phyloP scores from a whole-genome alignment of 1,140 invertebrate genomes.

The Drosophila dunni region DNA sequence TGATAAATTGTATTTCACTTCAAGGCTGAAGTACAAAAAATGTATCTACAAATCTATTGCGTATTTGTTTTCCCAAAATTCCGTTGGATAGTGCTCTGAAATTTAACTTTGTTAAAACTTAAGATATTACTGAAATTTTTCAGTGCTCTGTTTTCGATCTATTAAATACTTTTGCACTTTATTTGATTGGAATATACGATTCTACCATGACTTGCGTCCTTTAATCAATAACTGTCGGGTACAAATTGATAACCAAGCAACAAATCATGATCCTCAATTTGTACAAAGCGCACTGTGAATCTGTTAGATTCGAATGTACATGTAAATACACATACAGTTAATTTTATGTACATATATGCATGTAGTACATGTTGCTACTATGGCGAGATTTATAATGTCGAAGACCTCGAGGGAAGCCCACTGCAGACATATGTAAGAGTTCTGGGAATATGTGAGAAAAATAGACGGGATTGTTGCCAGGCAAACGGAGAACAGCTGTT shows the following conservation, averaged over 20 bases:
- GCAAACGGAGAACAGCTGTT: conserved; percentile 42
- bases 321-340: no score
- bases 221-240: conserved; percentile 24
- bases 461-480: conserved; percentile 33
- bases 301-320: neutral
- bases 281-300: neutral
- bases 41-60: neutral
- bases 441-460: conserved; percentile 11
- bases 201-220: neutral
- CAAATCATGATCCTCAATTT: neutral
- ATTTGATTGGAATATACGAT: neutral
- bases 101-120: no score
- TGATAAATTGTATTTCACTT: neutral
- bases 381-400: conserved; percentile 13
- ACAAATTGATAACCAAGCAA: conserved; percentile 11
- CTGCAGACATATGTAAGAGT: conserved; percentile 13
- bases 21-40: neutral
- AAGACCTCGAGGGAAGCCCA: conserved; percentile 23
- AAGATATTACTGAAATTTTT: no score
- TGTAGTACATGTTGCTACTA: neutral
- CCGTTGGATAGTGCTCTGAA: no score
- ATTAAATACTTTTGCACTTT: no score
- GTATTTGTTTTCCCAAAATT: no score
- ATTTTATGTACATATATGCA: no score
- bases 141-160: no score